phyloP scores from a whole-genome alignment of 2,888 invertebrate species.

The Loripinus fragilis region DNA sequence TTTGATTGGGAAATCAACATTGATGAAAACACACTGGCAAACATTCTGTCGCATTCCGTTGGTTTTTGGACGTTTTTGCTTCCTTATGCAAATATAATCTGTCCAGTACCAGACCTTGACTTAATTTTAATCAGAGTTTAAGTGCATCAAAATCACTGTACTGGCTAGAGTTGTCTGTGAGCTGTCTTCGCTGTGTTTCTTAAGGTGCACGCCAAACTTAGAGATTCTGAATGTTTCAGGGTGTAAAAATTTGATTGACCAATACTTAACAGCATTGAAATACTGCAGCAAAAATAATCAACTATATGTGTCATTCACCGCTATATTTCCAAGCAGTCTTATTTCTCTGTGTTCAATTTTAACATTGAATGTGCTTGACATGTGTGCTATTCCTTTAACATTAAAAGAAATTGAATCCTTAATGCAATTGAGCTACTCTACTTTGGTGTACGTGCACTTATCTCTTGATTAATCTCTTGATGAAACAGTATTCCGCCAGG shows the following conservation, averaged over 20 bases:
- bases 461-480: background rate
- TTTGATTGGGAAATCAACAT: background rate
- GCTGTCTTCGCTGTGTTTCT: constrained; percentile 34
- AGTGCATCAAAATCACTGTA: constrained; percentile 19
- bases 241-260: constrained; percentile 28
- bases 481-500: background rate
- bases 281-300: constrained; percentile 32
- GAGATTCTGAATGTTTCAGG: constrained; percentile 35
- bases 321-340: constrained; percentile 32
- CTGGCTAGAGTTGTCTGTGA: constrained; percentile 37
- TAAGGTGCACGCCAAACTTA: constrained; percentile 22
- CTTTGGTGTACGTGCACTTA: background rate
- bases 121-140: constrained; percentile 15
- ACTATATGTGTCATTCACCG: constrained; percentile 39
- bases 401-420: background rate
- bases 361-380: constrained; percentile 35
- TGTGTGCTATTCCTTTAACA: constrained; percentile 25
- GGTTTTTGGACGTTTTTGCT: constrained; percentile 24
- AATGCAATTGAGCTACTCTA: background rate
- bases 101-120: constrained; percentile 23
- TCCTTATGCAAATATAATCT: constrained; percentile 21
- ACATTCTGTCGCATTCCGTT: constrained; percentile 23
- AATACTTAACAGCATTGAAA: constrained; percentile 34
- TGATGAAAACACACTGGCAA: too few relatives aligned
- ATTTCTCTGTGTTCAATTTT: constrained; percentile 25